Conservation (phyloP, 2,797 vertebrate species). For the Columba guinea region DNA sequence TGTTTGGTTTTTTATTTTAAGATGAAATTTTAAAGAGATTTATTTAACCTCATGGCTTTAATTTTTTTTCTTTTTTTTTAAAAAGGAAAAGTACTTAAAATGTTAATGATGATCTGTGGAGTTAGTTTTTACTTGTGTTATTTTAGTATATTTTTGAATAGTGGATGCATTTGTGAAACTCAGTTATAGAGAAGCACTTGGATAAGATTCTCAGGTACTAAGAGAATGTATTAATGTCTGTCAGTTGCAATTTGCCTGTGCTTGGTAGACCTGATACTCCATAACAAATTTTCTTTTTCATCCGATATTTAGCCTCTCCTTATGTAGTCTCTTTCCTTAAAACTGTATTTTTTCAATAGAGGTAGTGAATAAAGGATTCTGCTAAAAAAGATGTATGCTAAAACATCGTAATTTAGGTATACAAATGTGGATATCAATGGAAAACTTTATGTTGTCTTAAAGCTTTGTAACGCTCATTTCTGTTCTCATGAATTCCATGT, state of each 20-base stretch:
- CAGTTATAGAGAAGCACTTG: background rate
- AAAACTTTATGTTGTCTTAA: background rate
- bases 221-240: background rate
- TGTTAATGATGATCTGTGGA: background rate
- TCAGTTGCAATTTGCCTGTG: background rate
- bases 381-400: background rate
- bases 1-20: background rate
- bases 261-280: background rate
- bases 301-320: background rate
- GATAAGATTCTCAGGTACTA: background rate
- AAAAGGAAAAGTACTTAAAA: background rate
- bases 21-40: background rate
- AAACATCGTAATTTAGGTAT: background rate
- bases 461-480: background rate
- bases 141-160: background rate
- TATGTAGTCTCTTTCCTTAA: background rate
- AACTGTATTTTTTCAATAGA: background rate
- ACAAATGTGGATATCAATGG: background rate
- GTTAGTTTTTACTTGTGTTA: background rate
- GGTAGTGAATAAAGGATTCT: background rate
- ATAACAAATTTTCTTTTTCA: background rate
- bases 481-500: background rate
- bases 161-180: background rate
- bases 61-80: background rate
- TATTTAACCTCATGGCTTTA: background rate